These are phyloP conservation scores for Thamnaconus septentrionalis DNA, from an alignment of 2,113 vertebrate species.

Conservation along the genomic window DNA sequence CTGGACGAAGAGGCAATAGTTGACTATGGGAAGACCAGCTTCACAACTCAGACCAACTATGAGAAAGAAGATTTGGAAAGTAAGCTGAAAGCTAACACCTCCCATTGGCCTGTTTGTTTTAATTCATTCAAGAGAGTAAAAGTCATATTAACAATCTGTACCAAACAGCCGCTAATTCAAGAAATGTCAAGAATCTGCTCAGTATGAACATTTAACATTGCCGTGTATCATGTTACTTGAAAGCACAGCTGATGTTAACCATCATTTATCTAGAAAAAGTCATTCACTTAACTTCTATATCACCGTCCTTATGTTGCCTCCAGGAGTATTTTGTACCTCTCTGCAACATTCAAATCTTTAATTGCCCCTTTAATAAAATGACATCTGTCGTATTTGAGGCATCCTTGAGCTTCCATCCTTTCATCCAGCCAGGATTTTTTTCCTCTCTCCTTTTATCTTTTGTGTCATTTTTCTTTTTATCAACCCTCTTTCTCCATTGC, in stretches of 20 bases:
- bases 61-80: slow-evolving; percentile 93
- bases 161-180: too few species aligned
- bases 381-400: slow-evolving; percentile 1
- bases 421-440: slow-evolving; percentile 13
- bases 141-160: not conserved
- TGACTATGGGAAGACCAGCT: slow-evolving; percentile 93
- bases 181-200: too few species aligned
- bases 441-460: slow-evolving; percentile 7
- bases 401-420: slow-evolving; percentile 5
- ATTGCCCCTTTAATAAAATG: slow-evolving; percentile 4
- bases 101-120: not conserved
- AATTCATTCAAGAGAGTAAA: not conserved
- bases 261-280: too few species aligned
- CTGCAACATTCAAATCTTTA: not conserved
- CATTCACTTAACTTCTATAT: too few species aligned
- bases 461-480: not conserved
- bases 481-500: slow-evolving; percentile 6
- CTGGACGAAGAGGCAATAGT: slow-evolving; percentile 93
- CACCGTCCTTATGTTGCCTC: too few species aligned
- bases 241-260: too few species aligned
- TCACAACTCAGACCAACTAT: slow-evolving; percentile 88
- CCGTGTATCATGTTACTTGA: too few species aligned
- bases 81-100: slow-evolving; percentile 71
- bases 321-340: not conserved
- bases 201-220: too few species aligned